Conservation (phyloP, 2,113 vertebrate genomes). For the Pygoscelis antarcticus region DNA sequence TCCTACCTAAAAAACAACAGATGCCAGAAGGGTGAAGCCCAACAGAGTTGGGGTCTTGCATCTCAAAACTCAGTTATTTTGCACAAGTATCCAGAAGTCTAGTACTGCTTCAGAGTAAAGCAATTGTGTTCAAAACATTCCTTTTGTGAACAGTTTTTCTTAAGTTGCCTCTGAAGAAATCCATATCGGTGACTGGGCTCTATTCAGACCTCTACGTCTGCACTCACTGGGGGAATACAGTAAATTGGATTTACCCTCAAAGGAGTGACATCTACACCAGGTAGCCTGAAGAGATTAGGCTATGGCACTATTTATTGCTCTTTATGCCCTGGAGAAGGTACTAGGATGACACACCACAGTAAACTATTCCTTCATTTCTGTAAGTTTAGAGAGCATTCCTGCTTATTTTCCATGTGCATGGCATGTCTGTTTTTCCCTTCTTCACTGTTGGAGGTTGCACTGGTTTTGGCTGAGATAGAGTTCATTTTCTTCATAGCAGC, state of each 20-base stretch:
- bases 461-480: neutral
- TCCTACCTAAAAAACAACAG: neutral
- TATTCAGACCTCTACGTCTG: neutral
- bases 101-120: neutral
- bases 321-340: neutral
- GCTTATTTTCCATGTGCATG: neutral
- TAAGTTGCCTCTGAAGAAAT: neutral
- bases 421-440: neutral
- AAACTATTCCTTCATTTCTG: neutral
- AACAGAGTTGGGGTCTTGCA: neutral
- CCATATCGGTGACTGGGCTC: fast-evolving
- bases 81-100: neutral
- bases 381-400: neutral
- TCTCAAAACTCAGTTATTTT: neutral
- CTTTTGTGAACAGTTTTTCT: neutral
- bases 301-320: neutral
- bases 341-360: neutral
- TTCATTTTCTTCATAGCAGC: neutral
- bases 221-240: neutral
- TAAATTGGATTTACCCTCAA: neutral
- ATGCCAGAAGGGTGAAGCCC: neutral
- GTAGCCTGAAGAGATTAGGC: neutral
- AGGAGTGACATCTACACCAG: neutral
- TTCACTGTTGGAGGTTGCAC: neutral
- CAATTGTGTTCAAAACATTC: neutral